A percentile compares a stretch with the other conserved stretches of the same genome.
Conservation (phyloP, 2,113 vertebrate species). For the Grantiella picta region DNA sequence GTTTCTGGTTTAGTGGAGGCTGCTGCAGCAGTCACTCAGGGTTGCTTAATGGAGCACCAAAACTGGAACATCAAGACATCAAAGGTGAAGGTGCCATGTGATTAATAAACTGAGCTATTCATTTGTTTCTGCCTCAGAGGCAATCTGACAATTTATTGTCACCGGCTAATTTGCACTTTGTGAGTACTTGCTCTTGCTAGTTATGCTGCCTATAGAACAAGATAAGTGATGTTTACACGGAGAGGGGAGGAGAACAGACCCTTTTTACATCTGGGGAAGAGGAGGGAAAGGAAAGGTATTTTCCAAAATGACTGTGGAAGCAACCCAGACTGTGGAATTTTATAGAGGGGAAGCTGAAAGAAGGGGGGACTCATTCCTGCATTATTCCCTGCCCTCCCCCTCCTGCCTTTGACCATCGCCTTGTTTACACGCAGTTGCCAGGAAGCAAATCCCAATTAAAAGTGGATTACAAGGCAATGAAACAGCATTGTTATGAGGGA, state of each 20-base stretch:
- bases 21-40: conserved; percentile 68
- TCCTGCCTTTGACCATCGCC: background rate
- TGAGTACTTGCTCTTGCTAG: conserved; percentile 66
- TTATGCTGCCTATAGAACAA: conserved; percentile 44
- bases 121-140: conserved; percentile 71
- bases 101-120: conserved; percentile 69
- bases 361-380: background rate
- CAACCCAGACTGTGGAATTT: background rate
- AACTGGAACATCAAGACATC: conserved; percentile 80
- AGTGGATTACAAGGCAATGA: conserved; percentile 65
- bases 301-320: background rate
- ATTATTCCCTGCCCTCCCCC: background rate
- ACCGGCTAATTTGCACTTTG: conserved; percentile 75
- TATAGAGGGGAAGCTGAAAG: background rate
- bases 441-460: conserved; percentile 69
- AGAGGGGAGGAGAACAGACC: conserved; percentile 21
- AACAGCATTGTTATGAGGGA: conserved; percentile 41
- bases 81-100: conserved; percentile 76
- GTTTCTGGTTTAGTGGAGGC: conserved; percentile 72
- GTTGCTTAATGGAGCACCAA: conserved; percentile 70
- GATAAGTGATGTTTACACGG: conserved; percentile 36
- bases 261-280: background rate
- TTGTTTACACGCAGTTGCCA: conserved; percentile 55
- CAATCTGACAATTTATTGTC: conserved; percentile 73
- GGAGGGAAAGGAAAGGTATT: background rate